phyloP scores from a whole-genome alignment of 1,140 invertebrate species.

The Ylistrum balloti region DNA sequence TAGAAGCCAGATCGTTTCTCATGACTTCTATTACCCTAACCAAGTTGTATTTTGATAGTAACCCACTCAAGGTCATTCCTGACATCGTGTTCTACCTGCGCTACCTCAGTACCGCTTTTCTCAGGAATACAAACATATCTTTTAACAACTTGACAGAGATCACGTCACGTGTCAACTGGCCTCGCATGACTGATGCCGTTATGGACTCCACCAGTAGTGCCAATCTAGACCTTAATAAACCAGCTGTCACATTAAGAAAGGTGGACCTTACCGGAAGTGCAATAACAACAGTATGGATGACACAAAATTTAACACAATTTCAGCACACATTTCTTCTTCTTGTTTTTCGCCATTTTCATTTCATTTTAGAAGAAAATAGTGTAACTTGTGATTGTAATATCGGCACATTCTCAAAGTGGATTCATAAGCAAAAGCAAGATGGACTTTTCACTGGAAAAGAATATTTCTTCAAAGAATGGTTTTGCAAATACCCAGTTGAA shows the following conservation, averaged over 20 bases:
- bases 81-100: constrained; percentile 65
- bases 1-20: constrained; percentile 60
- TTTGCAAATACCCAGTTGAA: constrained; percentile 64
- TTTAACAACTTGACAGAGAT: constrained; percentile 63
- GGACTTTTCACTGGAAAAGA: constrained; percentile 59
- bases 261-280: constrained; percentile 62
- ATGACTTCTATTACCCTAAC: constrained; percentile 53
- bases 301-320: constrained; percentile 4
- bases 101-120: constrained; percentile 57
- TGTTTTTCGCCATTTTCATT: constrained; percentile 66
- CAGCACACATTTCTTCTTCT: constrained; percentile 48
- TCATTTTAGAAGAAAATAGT: constrained; percentile 61
- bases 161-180: constrained; percentile 38
- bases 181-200: constrained; percentile 54
- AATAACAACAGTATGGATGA: constrained; percentile 50
- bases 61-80: constrained; percentile 66
- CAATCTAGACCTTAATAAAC: constrained; percentile 52
- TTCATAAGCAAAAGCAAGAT: constrained; percentile 48
- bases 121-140: constrained; percentile 62
- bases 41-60: constrained; percentile 60
- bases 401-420: constrained; percentile 61
- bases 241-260: constrained; percentile 48
- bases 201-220: constrained; percentile 58
- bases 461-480: constrained; percentile 69
- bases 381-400: constrained; percentile 70